Evolutionary conservation across 1,140 invertebrate species (phyloP).

Genomic region (Meloidogyne hapla): DNA sequence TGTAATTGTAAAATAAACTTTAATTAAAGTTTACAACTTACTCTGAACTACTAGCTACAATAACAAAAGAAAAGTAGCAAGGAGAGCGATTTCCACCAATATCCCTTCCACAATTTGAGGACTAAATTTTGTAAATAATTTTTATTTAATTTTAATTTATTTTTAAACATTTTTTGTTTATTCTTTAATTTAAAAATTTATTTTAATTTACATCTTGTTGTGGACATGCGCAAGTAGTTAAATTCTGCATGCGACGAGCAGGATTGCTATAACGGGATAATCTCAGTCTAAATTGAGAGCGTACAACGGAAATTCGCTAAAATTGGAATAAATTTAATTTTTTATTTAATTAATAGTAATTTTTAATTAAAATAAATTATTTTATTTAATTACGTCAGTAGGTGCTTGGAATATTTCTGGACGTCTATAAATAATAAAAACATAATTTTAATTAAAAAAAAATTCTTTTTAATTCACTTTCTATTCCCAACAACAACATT

Average conservation of each 20-base stretch:
- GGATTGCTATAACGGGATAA: not conserved
- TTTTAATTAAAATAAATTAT: not conserved
- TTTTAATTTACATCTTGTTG: not conserved
- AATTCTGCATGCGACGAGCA: not conserved
- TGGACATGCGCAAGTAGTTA: not conserved
- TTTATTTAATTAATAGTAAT: not conserved
- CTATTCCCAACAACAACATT: not conserved
- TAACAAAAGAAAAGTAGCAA: conserved; percentile 34
- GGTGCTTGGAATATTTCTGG: not conserved
- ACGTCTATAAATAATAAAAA: not conserved
- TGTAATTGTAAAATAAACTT: not conserved
- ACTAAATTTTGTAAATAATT: not conserved
- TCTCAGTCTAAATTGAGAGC: not conserved
- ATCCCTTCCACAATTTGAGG: not conserved
- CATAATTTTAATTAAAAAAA: not conserved
- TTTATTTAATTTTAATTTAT: not conserved
- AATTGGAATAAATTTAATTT: not conserved
- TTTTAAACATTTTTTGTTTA: too few relatives aligned
- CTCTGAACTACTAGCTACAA: conserved; percentile 26
- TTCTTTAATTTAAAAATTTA: too few relatives aligned
- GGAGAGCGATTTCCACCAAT: conserved; percentile 2
- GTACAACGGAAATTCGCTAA: not conserved
- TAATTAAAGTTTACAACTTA: not conserved
- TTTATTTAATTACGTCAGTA: not conserved
- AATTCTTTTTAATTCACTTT: not conserved